Evolutionary conservation across 2,113 vertebrate genomes (phyloP), one percentile per base, ranked within the genome.

Genomic region (Scomber colias): DNA sequence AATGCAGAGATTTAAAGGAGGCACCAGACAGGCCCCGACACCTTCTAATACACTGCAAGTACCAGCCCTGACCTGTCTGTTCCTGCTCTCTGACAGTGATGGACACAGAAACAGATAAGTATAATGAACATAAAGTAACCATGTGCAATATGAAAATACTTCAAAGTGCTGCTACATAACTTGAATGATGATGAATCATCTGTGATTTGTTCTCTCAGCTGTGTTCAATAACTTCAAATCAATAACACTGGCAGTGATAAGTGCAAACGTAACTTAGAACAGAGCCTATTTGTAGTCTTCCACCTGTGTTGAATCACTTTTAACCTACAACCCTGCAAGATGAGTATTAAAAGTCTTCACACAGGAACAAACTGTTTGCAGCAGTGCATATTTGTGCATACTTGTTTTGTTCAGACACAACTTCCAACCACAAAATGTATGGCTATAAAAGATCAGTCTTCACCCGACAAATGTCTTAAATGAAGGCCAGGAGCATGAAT

Each of bases 391-490:
- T 90, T 84, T 86, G 69, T 65, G 75, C 83, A 85, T 86, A 83
- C 76, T 80, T 90, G 86, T 89, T 87, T 82, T 89, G 93, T 86
- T 81, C 79, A 84, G 82, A 88, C 88, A 91, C 51, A 89, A 79
- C 81, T 79, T 86, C 65, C 30, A 67, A 92, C 92, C 90, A 48
- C 92, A 93, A 92, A 93, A 90, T 93, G 81, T 54, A 80, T 15
- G 60, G 88, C 87, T 86, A 88, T 94, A 93, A 95, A 95, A 92
- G 84, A 75, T 86, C 82, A 85, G 85, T 86, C 84, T 35, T 71
- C 84, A 82, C 59, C 90, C 90, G 84, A 90, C 77, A 88, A 90
- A 80, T 77, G 79, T 76, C 75, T 90, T 91, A 91, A 92, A 91
- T 91, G 87, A 84, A 93, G 88, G 53, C 75, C 77, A 67, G 75